These are phyloP conservation scores for Corvus cornix DNA, from an alignment of 2,113 vertebrate genomes.

Conservation along the genomic window DNA sequence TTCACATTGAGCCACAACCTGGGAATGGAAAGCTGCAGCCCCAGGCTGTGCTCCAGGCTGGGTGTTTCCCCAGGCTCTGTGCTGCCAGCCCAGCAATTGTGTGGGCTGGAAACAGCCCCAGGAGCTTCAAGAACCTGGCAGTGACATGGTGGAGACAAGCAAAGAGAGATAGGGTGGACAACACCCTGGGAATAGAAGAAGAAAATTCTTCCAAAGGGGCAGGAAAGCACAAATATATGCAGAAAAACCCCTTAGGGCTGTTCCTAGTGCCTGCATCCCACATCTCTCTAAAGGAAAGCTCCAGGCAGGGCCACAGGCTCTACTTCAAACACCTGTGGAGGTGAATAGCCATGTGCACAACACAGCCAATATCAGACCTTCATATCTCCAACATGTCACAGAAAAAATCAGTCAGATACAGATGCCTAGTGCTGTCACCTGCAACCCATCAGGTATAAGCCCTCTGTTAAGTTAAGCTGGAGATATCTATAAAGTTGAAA, in stretches of 20 bases:
- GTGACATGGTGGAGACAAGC: not conserved
- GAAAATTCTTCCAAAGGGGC: not conserved
- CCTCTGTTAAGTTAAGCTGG: not conserved
- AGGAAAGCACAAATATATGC: not conserved
- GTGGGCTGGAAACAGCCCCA: not conserved
- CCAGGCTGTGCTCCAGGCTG: not conserved
- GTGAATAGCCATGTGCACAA: not conserved
- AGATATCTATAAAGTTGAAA: not conserved
- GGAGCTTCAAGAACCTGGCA: not conserved
- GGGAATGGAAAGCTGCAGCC: not conserved
- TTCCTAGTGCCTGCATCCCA: not conserved
- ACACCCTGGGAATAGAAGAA: not conserved
- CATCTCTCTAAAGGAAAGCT: not conserved
- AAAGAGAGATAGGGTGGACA: not conserved
- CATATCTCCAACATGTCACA: fast-evolving
- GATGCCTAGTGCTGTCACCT: not conserved
- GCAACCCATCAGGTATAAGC: not conserved
- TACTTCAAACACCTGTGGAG: not conserved
- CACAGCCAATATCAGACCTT: not conserved
- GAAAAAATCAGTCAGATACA: not conserved
- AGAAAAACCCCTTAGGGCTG: not conserved
- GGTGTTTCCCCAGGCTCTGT: not conserved
- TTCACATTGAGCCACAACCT: not conserved
- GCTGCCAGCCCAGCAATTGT: not conserved
- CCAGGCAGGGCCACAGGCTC: not conserved